phyloP scores from a whole-genome alignment of 2,113 vertebrate genomes.

The Larimichthys polyactis region DNA sequence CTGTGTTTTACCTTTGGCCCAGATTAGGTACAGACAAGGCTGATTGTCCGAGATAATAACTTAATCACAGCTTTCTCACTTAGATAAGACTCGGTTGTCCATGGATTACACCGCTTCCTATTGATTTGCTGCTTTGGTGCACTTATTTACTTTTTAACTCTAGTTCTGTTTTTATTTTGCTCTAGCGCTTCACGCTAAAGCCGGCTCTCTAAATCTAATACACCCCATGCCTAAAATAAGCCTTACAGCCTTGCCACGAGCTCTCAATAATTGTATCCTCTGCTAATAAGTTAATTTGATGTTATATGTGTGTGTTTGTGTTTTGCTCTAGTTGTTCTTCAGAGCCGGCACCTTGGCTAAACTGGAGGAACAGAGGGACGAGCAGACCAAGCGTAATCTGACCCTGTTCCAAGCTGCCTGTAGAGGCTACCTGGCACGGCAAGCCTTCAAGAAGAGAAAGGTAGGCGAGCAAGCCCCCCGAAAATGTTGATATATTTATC shows the following conservation, averaged over 20 bases:
- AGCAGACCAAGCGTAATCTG: slow-evolving; percentile 93
- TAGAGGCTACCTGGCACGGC: slow-evolving; percentile 93
- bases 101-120: slow-evolving; percentile 69
- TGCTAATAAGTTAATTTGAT: slow-evolving; percentile 33
- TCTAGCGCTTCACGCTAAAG: slow-evolving; percentile 29
- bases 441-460: slow-evolving; percentile 98
- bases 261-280: slow-evolving; percentile 6
- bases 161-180: slow-evolving; percentile 39
- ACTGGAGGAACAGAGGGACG: slow-evolving; percentile 95
- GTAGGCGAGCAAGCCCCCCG: slow-evolving; percentile 74
- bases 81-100: slow-evolving; percentile 66
- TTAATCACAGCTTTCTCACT: slow-evolving; percentile 63
- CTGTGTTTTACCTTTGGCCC: slow-evolving; percentile 70
- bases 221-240: slow-evolving; percentile 20
- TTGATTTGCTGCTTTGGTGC: slow-evolving; percentile 64
- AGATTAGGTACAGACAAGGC: slow-evolving; percentile 65
- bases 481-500: neutral
- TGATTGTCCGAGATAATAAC: slow-evolving; percentile 70
- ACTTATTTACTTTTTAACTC: slow-evolving; percentile 60
- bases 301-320: slow-evolving; percentile 22
- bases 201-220: slow-evolving; percentile 18
- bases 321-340: slow-evolving; percentile 91
- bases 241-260: slow-evolving; percentile 26
- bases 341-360: slow-evolving; percentile 91
- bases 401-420: slow-evolving; percentile 93